Evolutionary conservation across 1,140 invertebrate species (phyloP).

Genomic region (Achatina immaculata): DNA sequence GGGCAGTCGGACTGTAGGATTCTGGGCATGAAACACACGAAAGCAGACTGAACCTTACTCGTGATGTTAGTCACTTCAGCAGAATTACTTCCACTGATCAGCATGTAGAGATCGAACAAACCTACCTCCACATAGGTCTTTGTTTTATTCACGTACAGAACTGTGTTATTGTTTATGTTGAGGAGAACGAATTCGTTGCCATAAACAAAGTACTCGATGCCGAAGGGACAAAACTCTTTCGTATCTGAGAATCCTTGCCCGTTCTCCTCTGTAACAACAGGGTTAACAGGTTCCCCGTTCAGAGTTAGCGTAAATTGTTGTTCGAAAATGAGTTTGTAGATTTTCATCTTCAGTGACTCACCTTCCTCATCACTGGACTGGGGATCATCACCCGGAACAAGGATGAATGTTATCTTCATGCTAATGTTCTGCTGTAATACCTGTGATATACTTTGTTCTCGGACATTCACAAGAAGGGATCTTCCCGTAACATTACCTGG

Average conservation of each 20-base stretch:
- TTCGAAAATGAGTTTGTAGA: constrained; percentile 46
- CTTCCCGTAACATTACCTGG: too few species aligned
- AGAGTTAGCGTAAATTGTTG: constrained; percentile 54
- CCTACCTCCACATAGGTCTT: constrained; percentile 52
- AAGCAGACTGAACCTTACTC: constrained; percentile 45
- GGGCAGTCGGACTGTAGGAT: constrained; percentile 59
- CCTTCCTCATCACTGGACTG: constrained; percentile 38
- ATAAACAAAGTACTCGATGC: constrained; percentile 19
- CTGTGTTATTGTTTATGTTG: neutral
- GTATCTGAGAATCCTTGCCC: constrained; percentile 27
- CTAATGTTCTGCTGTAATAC: neutral
- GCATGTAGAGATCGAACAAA: constrained; percentile 59
- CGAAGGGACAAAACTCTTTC: constrained; percentile 25
- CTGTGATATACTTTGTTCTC: neutral
- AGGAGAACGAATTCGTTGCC: constrained; percentile 21
- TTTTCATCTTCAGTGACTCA: constrained; percentile 42
- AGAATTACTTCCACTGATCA: constrained; percentile 48
- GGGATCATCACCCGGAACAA: constrained; percentile 44
- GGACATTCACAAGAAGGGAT: too few species aligned
- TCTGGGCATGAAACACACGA: constrained; percentile 58
- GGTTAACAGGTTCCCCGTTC: constrained; percentile 52
- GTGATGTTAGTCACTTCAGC: constrained; percentile 40
- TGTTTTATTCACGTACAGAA: constrained; percentile 56
- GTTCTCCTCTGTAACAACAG: constrained; percentile 33
- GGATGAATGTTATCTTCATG: constrained; percentile 46